Evolutionary conservation across 1,140 invertebrate genomes (phyloP).

Genomic region (Acyrthosiphon pisum): DNA sequence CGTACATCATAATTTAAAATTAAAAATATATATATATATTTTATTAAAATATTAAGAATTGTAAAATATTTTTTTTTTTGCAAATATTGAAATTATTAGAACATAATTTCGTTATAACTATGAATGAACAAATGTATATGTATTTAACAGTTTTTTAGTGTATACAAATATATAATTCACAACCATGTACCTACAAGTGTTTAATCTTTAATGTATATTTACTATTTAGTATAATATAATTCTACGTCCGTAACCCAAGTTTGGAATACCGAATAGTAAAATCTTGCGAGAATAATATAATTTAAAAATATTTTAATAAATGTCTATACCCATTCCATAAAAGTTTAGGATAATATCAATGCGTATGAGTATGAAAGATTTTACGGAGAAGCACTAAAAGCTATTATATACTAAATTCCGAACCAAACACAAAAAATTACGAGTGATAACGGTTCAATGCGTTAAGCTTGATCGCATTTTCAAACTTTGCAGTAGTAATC

Average conservation of each 20-base stretch:
- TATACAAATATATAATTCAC: not conserved
- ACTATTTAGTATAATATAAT: not conserved
- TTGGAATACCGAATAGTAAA: not conserved
- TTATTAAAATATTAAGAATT: not conserved
- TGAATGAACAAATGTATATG: not conserved
- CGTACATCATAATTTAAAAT: not conserved
- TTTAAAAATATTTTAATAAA: not conserved
- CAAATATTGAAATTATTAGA: no score
- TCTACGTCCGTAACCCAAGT: not conserved
- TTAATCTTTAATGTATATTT: no score
- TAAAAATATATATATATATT: no score
- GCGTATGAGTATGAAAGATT: not conserved
- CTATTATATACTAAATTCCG: not conserved
- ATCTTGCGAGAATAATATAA: not conserved
- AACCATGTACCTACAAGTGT: not conserved
- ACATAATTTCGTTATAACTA: not conserved
- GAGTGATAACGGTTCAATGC: not conserved
- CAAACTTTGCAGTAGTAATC: not conserved
- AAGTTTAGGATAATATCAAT: not conserved
- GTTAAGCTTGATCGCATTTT: constrained; percentile 17
- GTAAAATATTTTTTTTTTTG: no score
- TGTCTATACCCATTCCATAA: not conserved
- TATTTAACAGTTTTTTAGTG: not conserved
- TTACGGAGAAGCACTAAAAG: not conserved
- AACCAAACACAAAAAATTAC: not conserved